Base-by-base conservation (phyloP, 2,113 vertebrate genomes). In the Myiagra hebetior region DNA sequence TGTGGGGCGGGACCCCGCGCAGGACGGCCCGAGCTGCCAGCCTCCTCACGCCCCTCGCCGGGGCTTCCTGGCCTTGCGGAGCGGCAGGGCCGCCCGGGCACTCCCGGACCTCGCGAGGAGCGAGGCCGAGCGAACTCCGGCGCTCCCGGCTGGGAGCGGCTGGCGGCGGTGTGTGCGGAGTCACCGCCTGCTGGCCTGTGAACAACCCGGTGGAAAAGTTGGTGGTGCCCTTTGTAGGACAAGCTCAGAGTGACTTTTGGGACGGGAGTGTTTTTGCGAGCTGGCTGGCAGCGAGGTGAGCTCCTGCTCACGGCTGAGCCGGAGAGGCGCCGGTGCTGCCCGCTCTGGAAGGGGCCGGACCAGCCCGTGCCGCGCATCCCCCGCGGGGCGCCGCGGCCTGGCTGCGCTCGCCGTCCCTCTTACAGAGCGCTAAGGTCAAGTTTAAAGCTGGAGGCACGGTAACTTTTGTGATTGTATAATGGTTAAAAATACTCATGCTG, bases 401-500 rank as follows among this genome's bases (percentile, higher is more conserved):
- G 23, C 37, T 1, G 37, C 13, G 5, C 60, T 6, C 10, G 1
- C 50, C 8, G 6, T 5, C 35, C 24, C 15, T 2, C 8, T 15
- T 15, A 5, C 21, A 3, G 1, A 44, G 41, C n/a, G 11, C 57
- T 30, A 13, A 70, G 93, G 93, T 93, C 90, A 67, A 35, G 62
- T 60, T 15, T 35, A 64, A 57, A 80, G 89, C 52, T 60, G n/a
- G 33, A 53, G 28, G 47, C n/a, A 17, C 60, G 83, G 77, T 35
- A 60, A 93, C 86, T 93, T 95, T 86, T 95, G 67, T 68, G 82
- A 62, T 76, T 56, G 92, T 92, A 23, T 41, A 42, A 10, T 37
- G 85, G 96, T 95, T 97, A 97, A 96, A 97, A 98, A 97, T 98
- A 97, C 26, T 65, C 80, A 0, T 15, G 44, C 15, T 75, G 33